These are phyloP conservation scores for Drosophila macrothrix DNA, from an alignment of 2,888 invertebrate species.

Conservation along the genomic window DNA sequence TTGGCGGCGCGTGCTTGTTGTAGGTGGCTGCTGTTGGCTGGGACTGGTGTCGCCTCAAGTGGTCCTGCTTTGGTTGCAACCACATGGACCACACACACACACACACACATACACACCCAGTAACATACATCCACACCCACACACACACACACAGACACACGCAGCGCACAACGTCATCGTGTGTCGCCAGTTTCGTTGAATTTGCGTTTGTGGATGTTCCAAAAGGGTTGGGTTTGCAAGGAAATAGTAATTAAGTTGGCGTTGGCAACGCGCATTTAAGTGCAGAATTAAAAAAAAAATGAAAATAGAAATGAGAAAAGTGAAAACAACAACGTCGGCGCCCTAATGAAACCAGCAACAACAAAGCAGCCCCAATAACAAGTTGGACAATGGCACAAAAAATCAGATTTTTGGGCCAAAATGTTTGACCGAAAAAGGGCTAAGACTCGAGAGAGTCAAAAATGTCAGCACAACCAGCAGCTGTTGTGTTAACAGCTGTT, in stretches of 20 bases:
- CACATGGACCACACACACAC: slow-evolving; percentile 43
- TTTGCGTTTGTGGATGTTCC: slow-evolving; percentile 20
- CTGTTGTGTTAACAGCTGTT: neutral
- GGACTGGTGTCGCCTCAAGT: slow-evolving; percentile 77
- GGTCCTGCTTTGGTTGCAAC: slow-evolving; percentile 81
- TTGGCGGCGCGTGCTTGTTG: slow-evolving; percentile 61
- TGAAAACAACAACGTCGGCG: slow-evolving; percentile 23
- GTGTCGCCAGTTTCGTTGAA: slow-evolving; percentile 39
- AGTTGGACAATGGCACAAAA: neutral
- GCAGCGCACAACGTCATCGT: slow-evolving; percentile 18
- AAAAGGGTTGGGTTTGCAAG: slow-evolving; percentile 34
- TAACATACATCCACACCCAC: too few relatives aligned
- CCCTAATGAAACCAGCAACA: slow-evolving; percentile 51
- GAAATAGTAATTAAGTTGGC: slow-evolving; percentile 78
- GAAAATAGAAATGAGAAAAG: neutral
- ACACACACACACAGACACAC: slow-evolving; percentile 13
- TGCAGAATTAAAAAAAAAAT: slow-evolving; percentile 41
- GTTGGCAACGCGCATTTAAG: slow-evolving; percentile 65
- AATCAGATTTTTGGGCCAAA: neutral
- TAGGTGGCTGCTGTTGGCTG: slow-evolving; percentile 49
- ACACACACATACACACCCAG: slow-evolving; percentile 15
- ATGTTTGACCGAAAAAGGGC: neutral
- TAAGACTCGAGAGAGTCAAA: neutral
- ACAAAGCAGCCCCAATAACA: slow-evolving; percentile 3
- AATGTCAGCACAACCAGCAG: neutral